Evolutionary conservation across 1,140 invertebrate genomes (phyloP), one percentile per base, ranked within the genome.

Genomic region (Anoplophora glabripennis): DNA sequence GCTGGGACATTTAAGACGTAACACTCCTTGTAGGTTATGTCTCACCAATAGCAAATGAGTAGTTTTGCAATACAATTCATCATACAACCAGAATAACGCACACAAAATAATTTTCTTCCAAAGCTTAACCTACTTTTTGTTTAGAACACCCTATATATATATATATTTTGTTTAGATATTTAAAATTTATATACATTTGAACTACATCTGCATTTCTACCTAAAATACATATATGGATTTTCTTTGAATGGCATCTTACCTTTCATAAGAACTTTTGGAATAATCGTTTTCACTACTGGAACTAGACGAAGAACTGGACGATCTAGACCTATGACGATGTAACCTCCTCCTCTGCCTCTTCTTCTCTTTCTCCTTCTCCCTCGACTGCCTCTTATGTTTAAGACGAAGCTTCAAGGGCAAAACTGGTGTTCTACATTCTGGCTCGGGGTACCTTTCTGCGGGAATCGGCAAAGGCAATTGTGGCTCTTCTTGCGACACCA

Each of bases 381-480:
- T 66, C 8, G 61, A 59, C 37, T 63, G 58, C 38, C 63, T 55
- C 40, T 62, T 61, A 17, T 65, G 63, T 53, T 72, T 72, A 14
- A 70, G 51, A 34, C 70, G 21, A 3, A 72, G 42, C 64, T 72
- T 72, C 5, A 66, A 45, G n/a, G 70, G 70, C 12, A 72, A 45
- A 41, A 64, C 51, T 7, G 65, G 65, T n/a, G 53, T 55, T 11
- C 57, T 55, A 10, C 18, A 12, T 37, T 45, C 53, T 47, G 42
- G n/a, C 35, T 56, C 54, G 10, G n/a, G 21, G 8, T 40, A 28
- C n/a, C 34, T 44, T 3, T 45, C 10, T 21, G 17, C 35, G 11
- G 42, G 17, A 7, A 62, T 49, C 7, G 51, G 17, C 36, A 52
- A 41, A n/a, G 61, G 61, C 11, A 42, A 35, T n/a, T 55, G 51